A percentile compares a stretch with the other conserved stretches of the same genome.
phyloP scores from a whole-genome alignment of 2,888 invertebrate genomes.

The Gryllus longicercus region DNA sequence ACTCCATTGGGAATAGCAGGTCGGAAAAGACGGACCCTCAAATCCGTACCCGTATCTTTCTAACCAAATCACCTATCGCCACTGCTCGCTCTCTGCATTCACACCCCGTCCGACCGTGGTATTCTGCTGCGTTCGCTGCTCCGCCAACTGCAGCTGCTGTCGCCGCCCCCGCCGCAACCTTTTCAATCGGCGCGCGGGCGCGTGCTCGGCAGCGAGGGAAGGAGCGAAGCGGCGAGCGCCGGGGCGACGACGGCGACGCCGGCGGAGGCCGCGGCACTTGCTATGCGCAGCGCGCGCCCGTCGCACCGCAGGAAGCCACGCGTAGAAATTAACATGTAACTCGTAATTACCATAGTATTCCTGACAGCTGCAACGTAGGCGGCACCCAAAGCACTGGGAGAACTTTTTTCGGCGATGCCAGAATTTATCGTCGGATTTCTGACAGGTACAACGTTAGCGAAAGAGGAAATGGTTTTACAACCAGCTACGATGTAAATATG shows the following conservation, averaged over 20 bases:
- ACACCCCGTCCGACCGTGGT: no score
- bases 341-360: slow-evolving; percentile 2
- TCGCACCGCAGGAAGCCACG: not conserved
- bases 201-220: no score
- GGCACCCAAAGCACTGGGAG: not conserved
- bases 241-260: not conserved
- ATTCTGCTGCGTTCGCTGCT: no score
- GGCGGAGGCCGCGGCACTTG: not conserved
- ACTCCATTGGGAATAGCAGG: no score
- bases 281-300: not conserved
- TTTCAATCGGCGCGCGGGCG: no score
- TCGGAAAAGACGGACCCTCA: no score
- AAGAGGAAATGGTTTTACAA: slow-evolving; percentile 17
- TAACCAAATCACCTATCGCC: no score
- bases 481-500: slow-evolving; percentile 2
- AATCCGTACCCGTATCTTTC: no score
- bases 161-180: no score
- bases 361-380: not conserved
- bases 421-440: not conserved
- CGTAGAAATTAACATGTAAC: not conserved
- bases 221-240: no score
- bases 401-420: not conserved
- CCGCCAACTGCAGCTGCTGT: no score
- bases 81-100: no score
- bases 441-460: slow-evolving; percentile 11